A percentile compares a stretch with the other conserved stretches of the same genome.
Conservation (phyloP, 2,888 invertebrate species). For the Prosapia bicincta region DNA sequence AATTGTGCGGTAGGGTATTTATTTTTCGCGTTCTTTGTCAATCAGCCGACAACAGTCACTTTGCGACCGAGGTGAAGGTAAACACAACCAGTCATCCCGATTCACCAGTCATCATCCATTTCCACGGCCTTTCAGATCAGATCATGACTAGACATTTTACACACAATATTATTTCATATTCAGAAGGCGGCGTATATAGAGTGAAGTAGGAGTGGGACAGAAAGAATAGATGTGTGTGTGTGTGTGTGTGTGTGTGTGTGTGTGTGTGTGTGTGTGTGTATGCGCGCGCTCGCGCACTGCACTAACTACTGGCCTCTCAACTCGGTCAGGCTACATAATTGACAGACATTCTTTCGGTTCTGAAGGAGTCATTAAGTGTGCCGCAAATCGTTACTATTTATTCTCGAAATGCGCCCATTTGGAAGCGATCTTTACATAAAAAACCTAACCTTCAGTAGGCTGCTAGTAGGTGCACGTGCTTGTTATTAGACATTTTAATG, state of each 20-base stretch:
- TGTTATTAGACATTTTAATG: too few relatives aligned
- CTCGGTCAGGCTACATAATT: neutral
- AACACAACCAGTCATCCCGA: conserved; percentile 20
- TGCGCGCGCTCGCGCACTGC: neutral
- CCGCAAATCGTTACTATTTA: neutral
- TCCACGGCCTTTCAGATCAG: neutral
- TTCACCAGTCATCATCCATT: neutral
- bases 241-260: neutral
- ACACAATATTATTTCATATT: neutral
- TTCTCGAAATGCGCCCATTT: neutral
- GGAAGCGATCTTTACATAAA: neutral
- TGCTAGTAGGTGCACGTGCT: too few relatives aligned
- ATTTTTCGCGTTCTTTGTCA: neutral
- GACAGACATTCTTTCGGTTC: neutral
- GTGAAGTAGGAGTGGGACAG: neutral
- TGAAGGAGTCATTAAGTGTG: neutral
- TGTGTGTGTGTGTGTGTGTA: conserved; percentile 4
- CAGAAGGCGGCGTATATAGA: neutral
- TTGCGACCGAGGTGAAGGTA: conserved; percentile 8
- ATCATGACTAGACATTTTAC: conserved; percentile 2
- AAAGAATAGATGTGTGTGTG: conserved; percentile 5
- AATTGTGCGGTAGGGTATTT: too few relatives aligned
- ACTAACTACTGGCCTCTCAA: neutral
- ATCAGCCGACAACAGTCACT: neutral
- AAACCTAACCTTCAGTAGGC: too few relatives aligned